A percentile compares a stretch with the other conserved stretches of the same genome.
Evolutionary conservation across 2,797 vertebrate species (phyloP).

Genomic region (Sphenopsis melanotis): DNA sequence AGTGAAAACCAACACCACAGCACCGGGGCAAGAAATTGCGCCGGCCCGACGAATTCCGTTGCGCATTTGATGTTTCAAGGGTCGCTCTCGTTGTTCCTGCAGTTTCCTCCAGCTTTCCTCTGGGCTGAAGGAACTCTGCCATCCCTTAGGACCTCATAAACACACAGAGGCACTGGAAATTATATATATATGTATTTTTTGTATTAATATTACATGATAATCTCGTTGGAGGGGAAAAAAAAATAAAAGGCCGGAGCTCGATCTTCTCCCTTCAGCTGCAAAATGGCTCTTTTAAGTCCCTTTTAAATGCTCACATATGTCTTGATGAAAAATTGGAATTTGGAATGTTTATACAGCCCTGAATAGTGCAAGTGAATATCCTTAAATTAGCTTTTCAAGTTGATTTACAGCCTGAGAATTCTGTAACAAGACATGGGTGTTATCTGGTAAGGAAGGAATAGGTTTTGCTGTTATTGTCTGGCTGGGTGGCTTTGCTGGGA

Average conservation of each 20-base stretch:
- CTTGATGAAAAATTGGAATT: constrained; percentile 68
- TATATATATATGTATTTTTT: not conserved
- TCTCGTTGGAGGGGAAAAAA: not conserved
- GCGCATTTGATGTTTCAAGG: constrained; percentile 57
- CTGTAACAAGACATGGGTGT: constrained; percentile 35
- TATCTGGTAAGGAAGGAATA: constrained; percentile 50
- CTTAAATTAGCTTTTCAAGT: constrained; percentile 63
- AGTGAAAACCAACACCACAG: constrained; percentile 71
- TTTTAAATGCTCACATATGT: constrained; percentile 68
- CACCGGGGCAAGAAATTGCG: constrained; percentile 48
- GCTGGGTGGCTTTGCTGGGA: constrained; percentile 15
- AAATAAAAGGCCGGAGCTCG: constrained; percentile 32
- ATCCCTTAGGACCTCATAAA: constrained; percentile 68
- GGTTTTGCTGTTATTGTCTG: constrained; percentile 15
- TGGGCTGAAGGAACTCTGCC: constrained; percentile 37
- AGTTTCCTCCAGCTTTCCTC: constrained; percentile 39
- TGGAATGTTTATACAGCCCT: constrained; percentile 62
- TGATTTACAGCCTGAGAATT: constrained; percentile 61
- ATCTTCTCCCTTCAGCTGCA: constrained; percentile 45
- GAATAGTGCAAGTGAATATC: constrained; percentile 49
- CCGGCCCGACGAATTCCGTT: not conserved
- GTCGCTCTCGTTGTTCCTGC: not conserved
- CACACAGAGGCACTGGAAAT: constrained; percentile 63
- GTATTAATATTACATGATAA: constrained; percentile 68
- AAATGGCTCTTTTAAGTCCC: constrained; percentile 57